Percentiles rank a stretch among this genome's conserved stretches.
phyloP scores from a whole-genome alignment of 2,113 vertebrate species.

The Opisthocomus hoazin region DNA sequence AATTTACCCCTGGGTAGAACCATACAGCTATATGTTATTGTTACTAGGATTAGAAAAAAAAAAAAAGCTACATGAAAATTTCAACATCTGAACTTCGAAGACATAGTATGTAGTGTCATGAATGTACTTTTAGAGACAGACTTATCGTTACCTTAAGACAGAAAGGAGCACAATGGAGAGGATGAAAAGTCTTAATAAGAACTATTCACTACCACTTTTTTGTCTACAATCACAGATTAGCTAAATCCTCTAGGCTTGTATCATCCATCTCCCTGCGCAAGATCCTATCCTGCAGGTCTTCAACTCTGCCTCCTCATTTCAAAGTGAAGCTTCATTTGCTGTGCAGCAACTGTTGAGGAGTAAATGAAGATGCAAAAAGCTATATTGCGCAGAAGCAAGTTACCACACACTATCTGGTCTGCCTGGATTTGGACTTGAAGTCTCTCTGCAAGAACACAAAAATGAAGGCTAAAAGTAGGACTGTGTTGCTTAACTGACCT shows the following conservation, averaged over 20 bases:
- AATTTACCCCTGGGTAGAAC: not conserved
- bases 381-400: not conserved
- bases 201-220: not conserved
- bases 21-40: accelerated
- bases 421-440: not conserved
- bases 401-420: not conserved
- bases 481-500: not conserved
- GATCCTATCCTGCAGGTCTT: not conserved
- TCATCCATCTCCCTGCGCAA: not conserved
- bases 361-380: not conserved
- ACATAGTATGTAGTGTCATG: not conserved
- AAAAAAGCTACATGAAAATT: not conserved
- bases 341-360: not conserved
- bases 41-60: not conserved
- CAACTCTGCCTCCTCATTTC: not conserved
- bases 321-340: not conserved
- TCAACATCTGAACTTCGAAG: not conserved
- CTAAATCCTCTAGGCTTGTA: not conserved
- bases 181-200: not conserved
- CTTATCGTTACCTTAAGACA: not conserved
- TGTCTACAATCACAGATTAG: not conserved
- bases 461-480: not conserved
- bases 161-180: not conserved
- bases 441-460: not conserved
- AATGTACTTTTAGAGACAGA: not conserved